phyloP scores from a whole-genome alignment of 2,113 vertebrate species.

The Ptychochromis oligacanthus region DNA sequence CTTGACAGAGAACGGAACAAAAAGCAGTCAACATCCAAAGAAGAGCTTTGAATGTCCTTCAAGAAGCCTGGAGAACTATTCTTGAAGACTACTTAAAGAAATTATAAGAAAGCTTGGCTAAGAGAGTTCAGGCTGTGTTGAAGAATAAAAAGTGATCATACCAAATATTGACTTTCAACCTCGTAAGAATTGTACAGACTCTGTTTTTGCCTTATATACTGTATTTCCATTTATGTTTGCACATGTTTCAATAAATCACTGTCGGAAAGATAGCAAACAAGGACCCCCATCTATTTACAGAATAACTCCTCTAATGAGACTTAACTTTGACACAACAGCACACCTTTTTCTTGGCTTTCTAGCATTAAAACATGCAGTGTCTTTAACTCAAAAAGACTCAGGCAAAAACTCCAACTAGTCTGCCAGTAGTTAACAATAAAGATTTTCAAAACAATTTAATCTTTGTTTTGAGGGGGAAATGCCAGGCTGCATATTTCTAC shows the following conservation, averaged over 20 bases:
- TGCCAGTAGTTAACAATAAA: constrained; percentile 17
- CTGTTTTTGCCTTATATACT: neutral
- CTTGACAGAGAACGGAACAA: too few species aligned
- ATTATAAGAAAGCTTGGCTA: neutral
- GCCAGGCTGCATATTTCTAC: constrained; percentile 56
- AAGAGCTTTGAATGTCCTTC: too few species aligned
- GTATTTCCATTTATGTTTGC: neutral
- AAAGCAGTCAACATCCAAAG: too few species aligned
- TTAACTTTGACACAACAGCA: constrained; percentile 7
- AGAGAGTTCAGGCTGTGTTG: neutral
- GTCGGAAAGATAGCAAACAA: neutral
- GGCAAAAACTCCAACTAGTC: constrained; percentile 23
- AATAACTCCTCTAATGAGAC: constrained; percentile 21
- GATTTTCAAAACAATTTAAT: constrained; percentile 3
- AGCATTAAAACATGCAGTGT: neutral
- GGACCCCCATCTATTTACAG: neutral
- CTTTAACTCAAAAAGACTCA: constrained; percentile 2
- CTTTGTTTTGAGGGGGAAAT: constrained; percentile 61
- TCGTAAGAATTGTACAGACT: neutral
- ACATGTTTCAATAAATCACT: neutral
- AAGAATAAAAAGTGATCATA: neutral
- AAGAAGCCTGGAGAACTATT: too few species aligned
- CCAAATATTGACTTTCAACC: neutral
- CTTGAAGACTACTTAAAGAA: too few species aligned
- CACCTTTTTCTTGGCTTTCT: neutral